Evolutionary conservation across 2,797 vertebrate genomes (phyloP).

Genomic region (Sebastes jordani): DNA sequence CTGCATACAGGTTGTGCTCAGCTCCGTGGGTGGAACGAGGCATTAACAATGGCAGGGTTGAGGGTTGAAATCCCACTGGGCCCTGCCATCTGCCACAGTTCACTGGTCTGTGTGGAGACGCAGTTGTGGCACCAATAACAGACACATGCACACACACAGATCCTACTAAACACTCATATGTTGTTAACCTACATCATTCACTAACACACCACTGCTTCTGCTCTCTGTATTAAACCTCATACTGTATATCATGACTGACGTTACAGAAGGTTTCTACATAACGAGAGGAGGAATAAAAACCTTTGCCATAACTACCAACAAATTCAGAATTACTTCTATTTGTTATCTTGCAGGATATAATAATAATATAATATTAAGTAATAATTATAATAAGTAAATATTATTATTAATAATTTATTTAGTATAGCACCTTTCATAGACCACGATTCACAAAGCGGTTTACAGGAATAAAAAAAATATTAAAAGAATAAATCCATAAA

Average conservation of each 20-base stretch:
- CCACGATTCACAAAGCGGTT: too few species aligned
- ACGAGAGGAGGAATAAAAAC: not conserved
- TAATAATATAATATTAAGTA: too few species aligned
- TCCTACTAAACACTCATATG: not conserved
- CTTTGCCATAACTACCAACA: too few species aligned
- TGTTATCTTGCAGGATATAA: not conserved
- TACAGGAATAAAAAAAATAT: too few species aligned
- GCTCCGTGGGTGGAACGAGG: constrained; percentile 49
- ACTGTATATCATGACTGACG: not conserved
- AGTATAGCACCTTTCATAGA: too few species aligned
- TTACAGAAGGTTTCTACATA: not conserved
- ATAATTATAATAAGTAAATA: too few species aligned
- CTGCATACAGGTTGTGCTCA: constrained; percentile 41
- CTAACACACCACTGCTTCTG: not conserved
- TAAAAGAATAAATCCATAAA: too few species aligned
- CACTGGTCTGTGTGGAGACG: constrained; percentile 40
- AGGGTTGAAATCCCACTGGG: constrained; percentile 60
- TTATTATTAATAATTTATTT: too few species aligned
- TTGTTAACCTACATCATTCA: not conserved
- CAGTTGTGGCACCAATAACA: constrained; percentile 15
- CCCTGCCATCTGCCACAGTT: constrained; percentile 42
- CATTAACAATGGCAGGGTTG: constrained; percentile 53
- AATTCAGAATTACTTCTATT: not conserved
- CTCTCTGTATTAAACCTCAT: not conserved
- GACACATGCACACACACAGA: not conserved